These are phyloP conservation scores for Aculops lycopersici DNA, from an alignment of 1,140 invertebrate genomes.

Conservation along the genomic window DNA sequence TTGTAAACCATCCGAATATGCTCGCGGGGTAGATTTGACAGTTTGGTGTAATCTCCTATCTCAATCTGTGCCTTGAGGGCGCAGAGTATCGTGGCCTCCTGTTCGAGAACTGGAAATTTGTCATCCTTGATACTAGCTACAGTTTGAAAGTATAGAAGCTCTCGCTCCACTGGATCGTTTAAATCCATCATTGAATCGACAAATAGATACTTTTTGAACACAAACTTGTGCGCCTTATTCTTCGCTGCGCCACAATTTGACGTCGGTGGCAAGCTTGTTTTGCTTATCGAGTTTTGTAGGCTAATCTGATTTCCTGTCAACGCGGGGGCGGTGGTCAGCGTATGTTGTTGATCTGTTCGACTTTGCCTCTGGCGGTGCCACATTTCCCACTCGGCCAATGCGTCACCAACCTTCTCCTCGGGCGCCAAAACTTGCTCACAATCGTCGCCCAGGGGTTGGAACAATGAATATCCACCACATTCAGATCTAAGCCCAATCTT, in stretches of 20 bases:
- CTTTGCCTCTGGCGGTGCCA: conserved; percentile 16
- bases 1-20: conserved; percentile 17
- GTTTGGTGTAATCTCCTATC: conserved; percentile 34
- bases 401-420: conserved; percentile 65
- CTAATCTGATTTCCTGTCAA: background rate
- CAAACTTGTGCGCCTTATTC: conserved; percentile 14
- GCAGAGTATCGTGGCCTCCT: conserved; percentile 73
- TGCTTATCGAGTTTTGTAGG: background rate
- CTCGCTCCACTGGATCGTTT: conserved; percentile 63
- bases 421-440: conserved; percentile 25
- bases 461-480: conserved; percentile 44
- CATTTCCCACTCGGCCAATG: conserved; percentile 76
- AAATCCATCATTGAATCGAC: conserved; percentile 46
- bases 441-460: conserved; percentile 19
- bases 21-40: conserved; percentile 1
- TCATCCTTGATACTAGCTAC: conserved; percentile 57
- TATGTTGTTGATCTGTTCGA: conserved; percentile 2
- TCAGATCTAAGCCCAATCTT: conserved; percentile 60
- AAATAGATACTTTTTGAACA: conserved; percentile 52
- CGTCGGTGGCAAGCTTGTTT: background rate
- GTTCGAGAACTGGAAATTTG: conserved; percentile 55
- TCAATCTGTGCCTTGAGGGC: conserved; percentile 72
- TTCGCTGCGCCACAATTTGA: background rate
- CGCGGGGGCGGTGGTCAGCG: no score
- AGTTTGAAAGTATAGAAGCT: conserved; percentile 77